A percentile compares a stretch with the other conserved stretches of the same genome.
Conservation (phyloP, 2,113 vertebrate genomes). For the Ursus arctos region DNA sequence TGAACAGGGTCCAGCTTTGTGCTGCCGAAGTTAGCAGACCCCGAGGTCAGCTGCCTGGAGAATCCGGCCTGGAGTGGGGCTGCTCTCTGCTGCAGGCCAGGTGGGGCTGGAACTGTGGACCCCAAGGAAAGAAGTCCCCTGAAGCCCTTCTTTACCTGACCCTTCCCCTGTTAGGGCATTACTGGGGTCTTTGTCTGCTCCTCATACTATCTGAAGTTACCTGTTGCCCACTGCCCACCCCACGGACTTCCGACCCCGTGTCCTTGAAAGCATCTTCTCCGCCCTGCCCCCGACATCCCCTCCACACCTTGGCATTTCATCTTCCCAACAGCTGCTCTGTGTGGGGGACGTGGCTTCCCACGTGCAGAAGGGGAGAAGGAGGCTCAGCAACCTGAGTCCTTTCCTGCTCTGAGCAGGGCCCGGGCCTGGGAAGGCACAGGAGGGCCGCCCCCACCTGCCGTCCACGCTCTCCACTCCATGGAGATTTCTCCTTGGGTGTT, state of each 20-base stretch:
- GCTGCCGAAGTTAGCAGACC: too few species aligned
- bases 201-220: not conserved
- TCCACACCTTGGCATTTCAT: rapidly evolving
- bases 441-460: rapidly evolving
- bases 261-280: not conserved
- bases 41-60: rapidly evolving
- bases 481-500: not conserved
- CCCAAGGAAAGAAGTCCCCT: too few species aligned
- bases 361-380: rapidly evolving
- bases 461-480: rapidly evolving
- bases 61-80: not conserved
- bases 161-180: rapidly evolving
- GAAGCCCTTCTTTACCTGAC: rapidly evolving
- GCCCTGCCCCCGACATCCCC: too few species aligned
- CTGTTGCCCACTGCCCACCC: too few species aligned
- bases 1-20: not conserved
- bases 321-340: not conserved
- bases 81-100: not conserved
- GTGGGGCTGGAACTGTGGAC: not conserved
- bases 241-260: not conserved
- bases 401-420: not conserved
- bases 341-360: not conserved
- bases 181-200: not conserved
- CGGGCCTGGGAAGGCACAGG: rapidly evolving
- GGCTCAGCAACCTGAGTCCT: rapidly evolving